phyloP scores from a whole-genome alignment of 2,888 invertebrate species.

The Oithona nana region DNA sequence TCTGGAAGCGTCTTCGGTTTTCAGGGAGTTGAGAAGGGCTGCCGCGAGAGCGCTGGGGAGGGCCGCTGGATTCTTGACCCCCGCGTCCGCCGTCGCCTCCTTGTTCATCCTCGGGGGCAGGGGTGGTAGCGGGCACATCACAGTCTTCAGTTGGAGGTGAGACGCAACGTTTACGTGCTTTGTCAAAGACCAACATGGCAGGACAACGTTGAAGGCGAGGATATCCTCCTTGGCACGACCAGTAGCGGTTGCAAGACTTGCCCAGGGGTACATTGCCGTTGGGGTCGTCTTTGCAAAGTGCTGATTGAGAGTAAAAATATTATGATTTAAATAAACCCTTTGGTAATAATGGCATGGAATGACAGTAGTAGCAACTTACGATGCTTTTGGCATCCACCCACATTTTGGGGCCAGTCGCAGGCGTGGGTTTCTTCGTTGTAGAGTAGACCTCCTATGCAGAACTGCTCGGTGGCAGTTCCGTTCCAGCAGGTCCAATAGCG shows the following conservation, averaged over 20 bases:
- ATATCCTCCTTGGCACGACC: slow-evolving; percentile 85
- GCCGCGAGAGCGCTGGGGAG: background rate
- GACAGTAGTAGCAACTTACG: slow-evolving; percentile 41
- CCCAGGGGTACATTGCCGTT: slow-evolving; percentile 78
- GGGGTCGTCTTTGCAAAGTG: slow-evolving; percentile 71
- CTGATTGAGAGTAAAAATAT: background rate
- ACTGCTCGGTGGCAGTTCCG: slow-evolving; percentile 74
- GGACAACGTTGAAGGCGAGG: slow-evolving; percentile 74
- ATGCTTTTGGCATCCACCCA: slow-evolving; percentile 80
- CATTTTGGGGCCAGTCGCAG: slow-evolving; percentile 85
- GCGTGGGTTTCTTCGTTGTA: slow-evolving; percentile 78
- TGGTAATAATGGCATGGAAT: background rate
- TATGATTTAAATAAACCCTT: slow-evolving; percentile 13
- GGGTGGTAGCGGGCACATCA: slow-evolving; percentile 56
- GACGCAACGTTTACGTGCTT: slow-evolving; percentile 58
- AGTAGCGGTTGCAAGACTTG: slow-evolving; percentile 79
- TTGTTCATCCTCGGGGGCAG: slow-evolving; percentile 31
- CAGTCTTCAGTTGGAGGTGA: slow-evolving; percentile 78
- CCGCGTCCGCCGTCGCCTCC: background rate
- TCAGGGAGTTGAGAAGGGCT: background rate
- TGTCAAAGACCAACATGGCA: slow-evolving; percentile 73
- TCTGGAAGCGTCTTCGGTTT: background rate
- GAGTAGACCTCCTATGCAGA: slow-evolving; percentile 71
- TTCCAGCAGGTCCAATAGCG: slow-evolving; percentile 91
- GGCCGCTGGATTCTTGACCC: background rate